Conservation (phyloP, 1,140 invertebrate species). For the Lepidostoma basale region DNA sequence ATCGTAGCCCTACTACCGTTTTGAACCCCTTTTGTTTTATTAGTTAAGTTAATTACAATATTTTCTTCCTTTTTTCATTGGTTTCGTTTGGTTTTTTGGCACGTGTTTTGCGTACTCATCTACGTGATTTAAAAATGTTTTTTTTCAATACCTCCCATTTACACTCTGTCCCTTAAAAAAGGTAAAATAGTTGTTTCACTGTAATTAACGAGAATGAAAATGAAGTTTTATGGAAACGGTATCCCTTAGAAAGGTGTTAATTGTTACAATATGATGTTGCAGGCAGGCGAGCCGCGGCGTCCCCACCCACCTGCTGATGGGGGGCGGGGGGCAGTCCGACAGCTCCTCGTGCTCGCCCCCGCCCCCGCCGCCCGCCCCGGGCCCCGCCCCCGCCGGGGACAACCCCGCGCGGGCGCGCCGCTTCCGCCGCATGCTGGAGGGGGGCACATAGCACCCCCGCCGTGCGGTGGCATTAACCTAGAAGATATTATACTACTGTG, state of each 20-base stretch:
- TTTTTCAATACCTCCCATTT: no score
- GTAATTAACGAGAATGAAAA: neutral
- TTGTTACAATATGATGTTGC: neutral
- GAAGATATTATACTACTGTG: no score
- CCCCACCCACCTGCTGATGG: conserved; percentile 59
- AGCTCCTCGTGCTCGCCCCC: conserved; percentile 50
- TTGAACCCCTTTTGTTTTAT: no score
- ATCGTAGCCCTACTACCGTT: neutral
- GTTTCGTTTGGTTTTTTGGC: neutral
- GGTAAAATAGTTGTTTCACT: neutral
- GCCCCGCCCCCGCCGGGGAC: conserved; percentile 52
- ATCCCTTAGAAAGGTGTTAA: neutral
- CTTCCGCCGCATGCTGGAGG: conserved; percentile 25
- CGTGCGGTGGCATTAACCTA: no score
- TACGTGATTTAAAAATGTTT: neutral
- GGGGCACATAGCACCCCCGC: neutral
- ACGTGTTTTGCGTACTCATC: neutral
- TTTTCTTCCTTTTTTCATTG: neutral
- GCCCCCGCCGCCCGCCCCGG: conserved; percentile 54
- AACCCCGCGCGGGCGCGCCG: conserved; percentile 41
- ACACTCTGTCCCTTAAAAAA: neutral
- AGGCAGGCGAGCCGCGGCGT: conserved; percentile 52
- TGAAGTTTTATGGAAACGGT: neutral
- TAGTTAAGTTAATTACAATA: no score
- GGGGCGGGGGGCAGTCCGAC: conserved; percentile 58